These are phyloP conservation scores for Drosophila pallidifrons DNA, from an alignment of 1,140 invertebrate species.

Conservation along the genomic window DNA sequence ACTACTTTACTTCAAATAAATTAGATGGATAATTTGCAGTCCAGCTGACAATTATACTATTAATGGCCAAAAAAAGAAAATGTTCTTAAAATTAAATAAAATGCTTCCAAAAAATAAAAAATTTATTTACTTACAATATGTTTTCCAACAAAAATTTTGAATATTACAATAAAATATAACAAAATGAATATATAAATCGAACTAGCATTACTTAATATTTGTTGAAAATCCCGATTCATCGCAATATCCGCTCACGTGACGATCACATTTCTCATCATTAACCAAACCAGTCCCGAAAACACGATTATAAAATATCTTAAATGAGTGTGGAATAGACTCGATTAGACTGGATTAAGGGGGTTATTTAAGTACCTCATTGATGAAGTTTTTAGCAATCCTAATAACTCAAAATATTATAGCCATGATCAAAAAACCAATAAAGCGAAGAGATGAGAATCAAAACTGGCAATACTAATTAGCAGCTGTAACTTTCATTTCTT, in stretches of 20 bases:
- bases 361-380: too few relatives aligned
- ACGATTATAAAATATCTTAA: conserved; percentile 85
- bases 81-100: too few relatives aligned
- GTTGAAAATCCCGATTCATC: conserved; percentile 53
- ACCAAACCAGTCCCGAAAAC: conserved; percentile 85
- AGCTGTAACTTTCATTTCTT: conserved; percentile 41
- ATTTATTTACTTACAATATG: too few relatives aligned
- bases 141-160: too few relatives aligned
- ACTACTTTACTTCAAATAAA: too few relatives aligned
- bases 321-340: conserved; percentile 66
- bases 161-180: too few relatives aligned
- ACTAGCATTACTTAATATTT: too few relatives aligned
- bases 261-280: conserved; percentile 70
- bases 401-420: conserved; percentile 84
- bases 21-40: too few relatives aligned
- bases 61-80: too few relatives aligned
- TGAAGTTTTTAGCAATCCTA: conserved; percentile 57
- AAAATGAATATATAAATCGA: too few relatives aligned
- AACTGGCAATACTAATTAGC: conserved; percentile 84
- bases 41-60: too few relatives aligned
- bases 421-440: conserved; percentile 82
- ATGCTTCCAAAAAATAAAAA: too few relatives aligned
- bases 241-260: conserved; percentile 82
- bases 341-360: conserved; percentile 77
- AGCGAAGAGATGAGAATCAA: conserved; percentile 83